These are phyloP conservation scores for Pissodes strobi DNA, from an alignment of 1,140 invertebrate species.

Conservation along the genomic window DNA sequence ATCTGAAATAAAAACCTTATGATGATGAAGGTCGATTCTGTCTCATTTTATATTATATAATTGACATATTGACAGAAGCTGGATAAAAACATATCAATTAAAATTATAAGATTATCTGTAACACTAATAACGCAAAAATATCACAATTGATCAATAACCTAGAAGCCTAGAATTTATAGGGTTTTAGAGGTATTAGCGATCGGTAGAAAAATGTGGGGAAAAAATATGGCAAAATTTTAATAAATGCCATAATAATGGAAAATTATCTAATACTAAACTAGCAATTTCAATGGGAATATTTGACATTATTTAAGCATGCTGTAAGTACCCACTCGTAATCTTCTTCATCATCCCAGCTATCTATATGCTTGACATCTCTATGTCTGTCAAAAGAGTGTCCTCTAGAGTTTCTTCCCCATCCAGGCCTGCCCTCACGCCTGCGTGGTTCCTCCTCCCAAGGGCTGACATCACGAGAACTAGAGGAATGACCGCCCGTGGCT, in stretches of 20 bases:
- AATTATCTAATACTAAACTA: too few species aligned
- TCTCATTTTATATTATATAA: background rate
- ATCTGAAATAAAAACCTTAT: conserved; percentile 36
- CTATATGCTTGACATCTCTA: conserved; percentile 51
- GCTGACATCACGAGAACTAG: conserved; percentile 70
- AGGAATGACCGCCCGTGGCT: conserved; percentile 61
- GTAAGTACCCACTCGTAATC: conserved; percentile 58
- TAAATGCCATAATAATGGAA: too few species aligned
- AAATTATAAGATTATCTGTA: too few species aligned
- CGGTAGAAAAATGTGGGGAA: too few species aligned
- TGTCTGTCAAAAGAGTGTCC: conserved; percentile 48
- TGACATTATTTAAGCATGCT: background rate
- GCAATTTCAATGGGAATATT: background rate
- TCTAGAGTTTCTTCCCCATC: conserved; percentile 46
- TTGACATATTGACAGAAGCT: background rate
- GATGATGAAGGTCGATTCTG: too few species aligned
- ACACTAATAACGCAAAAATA: too few species aligned
- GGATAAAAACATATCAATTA: too few species aligned
- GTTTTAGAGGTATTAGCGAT: too few species aligned
- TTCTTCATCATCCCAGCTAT: conserved; percentile 57
- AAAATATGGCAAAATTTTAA: too few species aligned
- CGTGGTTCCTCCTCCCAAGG: conserved; percentile 70
- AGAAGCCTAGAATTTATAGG: too few species aligned
- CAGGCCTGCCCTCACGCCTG: conserved; percentile 53
- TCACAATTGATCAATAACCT: too few species aligned